Evolutionary conservation across 2,888 invertebrate genomes (phyloP), one percentile per base, ranked within the genome.

Genomic region (Octodonta nipae): DNA sequence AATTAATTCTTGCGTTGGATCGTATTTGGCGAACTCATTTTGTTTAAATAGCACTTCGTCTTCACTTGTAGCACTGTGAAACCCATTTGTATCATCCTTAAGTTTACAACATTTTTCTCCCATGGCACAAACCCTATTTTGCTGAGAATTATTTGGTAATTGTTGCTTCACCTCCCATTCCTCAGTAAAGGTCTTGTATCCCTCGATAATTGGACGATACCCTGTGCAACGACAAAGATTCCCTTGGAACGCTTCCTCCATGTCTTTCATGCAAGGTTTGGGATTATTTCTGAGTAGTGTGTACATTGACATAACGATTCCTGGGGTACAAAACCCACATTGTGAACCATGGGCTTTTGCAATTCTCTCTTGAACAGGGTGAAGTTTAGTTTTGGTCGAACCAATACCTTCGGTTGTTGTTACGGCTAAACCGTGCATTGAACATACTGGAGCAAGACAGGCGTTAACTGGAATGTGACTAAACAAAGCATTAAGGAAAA

Each of bases 301-400:
- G 52, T 92, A 93, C 88, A 93, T 89, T 1, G 92, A 91, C 93
- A 95, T 95, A 1, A 95, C 86, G 40, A 95, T 88, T 11, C 44
- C 44, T 3, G 92, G 92, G 0, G 92, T 92, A 50, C 56, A 56
- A 34, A 56, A 56, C 1, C 92, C 92, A 55, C 93, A 93, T 60
- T 93, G 93, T 0, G 91, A 86, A 0, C 93, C 93, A 52, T 93
- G 91, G 0, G 86, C 73, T 62, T 83, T 83, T 0, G 88, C 88
- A 41, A 92, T 71, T 42, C 87, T 67, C 51, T 87, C 85, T 65
- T 91, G 91, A 0, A 84, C 81, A 0, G 89, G 83, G 60, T 91
- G 89, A 13, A 89, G 65, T 37, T 70, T 73, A 2, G 76, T 77
- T 58, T 71, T 73, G 1, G 79, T 78, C 33, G 78, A 84, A 3